Percentiles rank a stretch among this genome's conserved stretches.
Conservation (phyloP, 2,113 vertebrate genomes). For the Embiotoca jacksoni region DNA sequence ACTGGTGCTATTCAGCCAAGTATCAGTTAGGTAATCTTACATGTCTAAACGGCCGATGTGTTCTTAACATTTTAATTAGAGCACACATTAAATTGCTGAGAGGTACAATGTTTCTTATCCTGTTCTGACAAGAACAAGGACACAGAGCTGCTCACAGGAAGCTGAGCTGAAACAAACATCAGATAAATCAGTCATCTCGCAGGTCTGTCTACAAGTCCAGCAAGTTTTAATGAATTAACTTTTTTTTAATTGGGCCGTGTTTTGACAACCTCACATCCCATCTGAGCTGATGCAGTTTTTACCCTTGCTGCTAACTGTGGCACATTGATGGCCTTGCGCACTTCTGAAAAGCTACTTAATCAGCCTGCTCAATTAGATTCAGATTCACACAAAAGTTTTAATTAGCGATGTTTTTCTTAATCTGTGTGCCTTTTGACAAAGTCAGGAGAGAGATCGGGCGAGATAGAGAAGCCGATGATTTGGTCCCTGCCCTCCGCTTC, state of each 20-base stretch:
- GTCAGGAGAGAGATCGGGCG: constrained; percentile 56
- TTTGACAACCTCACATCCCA: constrained; percentile 68
- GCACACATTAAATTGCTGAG: constrained; percentile 43
- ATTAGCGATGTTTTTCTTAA: constrained; percentile 71
- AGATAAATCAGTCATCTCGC: constrained; percentile 69
- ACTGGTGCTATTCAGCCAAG: constrained; percentile 9
- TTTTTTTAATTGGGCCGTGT: constrained; percentile 72
- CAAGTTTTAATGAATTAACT: constrained; percentile 78
- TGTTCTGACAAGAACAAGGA: constrained; percentile 47
- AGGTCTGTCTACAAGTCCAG: constrained; percentile 60
- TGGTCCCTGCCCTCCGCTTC: constrained; percentile 54
- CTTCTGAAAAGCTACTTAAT: constrained; percentile 69
- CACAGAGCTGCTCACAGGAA: constrained; percentile 32
- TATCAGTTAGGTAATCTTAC: constrained; percentile 46
- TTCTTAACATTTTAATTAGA: constrained; percentile 66
- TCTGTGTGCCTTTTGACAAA: constrained; percentile 70
- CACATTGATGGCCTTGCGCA: constrained; percentile 33
- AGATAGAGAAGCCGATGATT: constrained; percentile 50
- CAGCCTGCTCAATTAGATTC: constrained; percentile 68
- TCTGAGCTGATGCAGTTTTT: constrained; percentile 39
- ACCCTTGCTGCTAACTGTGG: constrained; percentile 42
- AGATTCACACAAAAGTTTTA: constrained; percentile 71
- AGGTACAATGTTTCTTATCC: constrained; percentile 39
- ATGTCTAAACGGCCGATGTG: constrained; percentile 20
- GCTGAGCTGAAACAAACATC: constrained; percentile 65